A percentile compares a stretch with the other conserved stretches of the same genome.
phyloP scores from a whole-genome alignment of 2,113 vertebrate genomes.

The Azemiops feae region DNA sequence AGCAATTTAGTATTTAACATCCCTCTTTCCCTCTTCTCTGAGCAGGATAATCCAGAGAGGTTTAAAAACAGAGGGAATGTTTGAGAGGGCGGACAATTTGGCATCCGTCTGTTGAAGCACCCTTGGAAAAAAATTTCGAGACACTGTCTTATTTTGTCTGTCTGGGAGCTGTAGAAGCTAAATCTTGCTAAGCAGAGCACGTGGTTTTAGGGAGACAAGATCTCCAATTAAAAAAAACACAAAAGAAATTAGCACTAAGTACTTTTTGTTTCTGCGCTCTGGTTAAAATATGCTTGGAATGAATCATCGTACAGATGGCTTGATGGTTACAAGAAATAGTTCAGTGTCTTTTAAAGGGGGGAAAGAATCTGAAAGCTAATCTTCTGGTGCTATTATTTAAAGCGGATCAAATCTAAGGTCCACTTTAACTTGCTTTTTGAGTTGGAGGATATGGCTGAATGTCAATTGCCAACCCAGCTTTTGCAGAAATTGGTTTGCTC shows the following conservation, averaged over 20 bases:
- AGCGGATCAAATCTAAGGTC: constrained; percentile 20
- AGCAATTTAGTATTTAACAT: not conserved
- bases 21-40: not conserved
- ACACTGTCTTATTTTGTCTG: constrained; percentile 10
- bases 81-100: not conserved
- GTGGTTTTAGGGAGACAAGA: constrained; percentile 36
- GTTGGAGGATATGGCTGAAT: not conserved
- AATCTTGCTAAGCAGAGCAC: constrained; percentile 28
- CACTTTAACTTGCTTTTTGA: not conserved
- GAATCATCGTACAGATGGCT: constrained; percentile 43
- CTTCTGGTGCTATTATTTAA: constrained; percentile 10
- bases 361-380: constrained; percentile 30
- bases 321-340: constrained; percentile 10
- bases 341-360: not conserved
- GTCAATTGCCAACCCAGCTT: not conserved
- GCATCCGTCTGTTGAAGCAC: not conserved
- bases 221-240: constrained; percentile 40
- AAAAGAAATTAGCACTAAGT: constrained; percentile 29
- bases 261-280: not conserved
- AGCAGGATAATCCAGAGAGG: not conserved
- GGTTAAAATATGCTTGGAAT: constrained; percentile 31
- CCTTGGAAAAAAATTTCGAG: not conserved
- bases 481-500: not conserved
- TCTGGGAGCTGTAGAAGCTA: constrained; percentile 26
- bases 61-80: not conserved